A percentile compares a stretch with the other conserved stretches of the same genome.
phyloP scores from a whole-genome alignment of 2,797 vertebrate species.

The Dromococcyx pavoninus region DNA sequence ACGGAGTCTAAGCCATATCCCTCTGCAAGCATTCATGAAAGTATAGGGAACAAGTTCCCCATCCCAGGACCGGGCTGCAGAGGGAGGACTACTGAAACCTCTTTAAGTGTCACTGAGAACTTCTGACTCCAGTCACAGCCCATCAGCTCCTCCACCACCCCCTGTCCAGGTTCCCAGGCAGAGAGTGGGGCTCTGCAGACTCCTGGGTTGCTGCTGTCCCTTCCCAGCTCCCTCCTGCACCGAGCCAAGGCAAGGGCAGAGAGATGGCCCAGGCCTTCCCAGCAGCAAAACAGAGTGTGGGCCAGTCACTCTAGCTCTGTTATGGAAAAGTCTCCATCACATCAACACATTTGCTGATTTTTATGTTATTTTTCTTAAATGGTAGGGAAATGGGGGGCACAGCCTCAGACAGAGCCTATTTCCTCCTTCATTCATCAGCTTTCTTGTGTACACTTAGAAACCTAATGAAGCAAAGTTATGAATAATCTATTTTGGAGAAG shows the following conservation, averaged over 20 bases:
- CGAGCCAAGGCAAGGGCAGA: background rate
- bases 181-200: accelerated
- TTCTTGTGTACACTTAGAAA: background rate
- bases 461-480: background rate
- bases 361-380: background rate
- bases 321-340: background rate
- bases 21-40: background rate
- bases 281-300: accelerated
- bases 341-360: background rate
- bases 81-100: background rate
- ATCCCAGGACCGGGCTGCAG: background rate
- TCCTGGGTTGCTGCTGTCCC: background rate
- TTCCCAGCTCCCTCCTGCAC: accelerated
- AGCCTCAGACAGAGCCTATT: background rate
- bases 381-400: constrained; percentile 5
- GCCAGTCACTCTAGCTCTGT: background rate
- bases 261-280: background rate
- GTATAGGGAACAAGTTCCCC: background rate
- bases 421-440: background rate
- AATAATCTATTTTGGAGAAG: background rate
- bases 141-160: background rate
- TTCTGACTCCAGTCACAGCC: too few relatives aligned
- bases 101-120: background rate
- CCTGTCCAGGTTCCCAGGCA: background rate
- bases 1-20: background rate